Base-by-base conservation (phyloP, 2,113 vertebrate species). In the Solenodon paradoxus region DNA sequence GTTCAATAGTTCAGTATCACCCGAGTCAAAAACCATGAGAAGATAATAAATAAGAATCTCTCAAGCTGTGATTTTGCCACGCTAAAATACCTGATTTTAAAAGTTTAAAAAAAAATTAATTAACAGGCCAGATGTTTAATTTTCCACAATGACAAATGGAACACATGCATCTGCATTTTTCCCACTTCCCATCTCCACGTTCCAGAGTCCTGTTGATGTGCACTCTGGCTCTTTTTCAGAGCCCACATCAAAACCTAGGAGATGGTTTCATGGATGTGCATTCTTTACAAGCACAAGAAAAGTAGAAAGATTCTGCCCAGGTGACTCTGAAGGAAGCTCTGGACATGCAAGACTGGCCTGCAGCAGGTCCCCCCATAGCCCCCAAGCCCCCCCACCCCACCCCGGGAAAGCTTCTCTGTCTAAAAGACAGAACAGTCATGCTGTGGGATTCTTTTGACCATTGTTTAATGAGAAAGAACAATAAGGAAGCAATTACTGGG, bases 381-480 rank as follows among this genome's bases (percentile, higher is more conserved):
- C n/a, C n/a, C n/a, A n/a, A n/a, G n/a, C n/a, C n/a, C n/a, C n/a
- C n/a, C n/a, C n/a, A n/a, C n/a, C n/a, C n/a, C n/a, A n/a, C n/a
- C n/a, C n/a, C n/a, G 35, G 55, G 40, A 40, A 78, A 8, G 53
- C n/a, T n/a, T 49, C 61, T 78, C 17, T 79, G 28, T 75, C 35
- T 64, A 1, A 72, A 90, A 82, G 12, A 22, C n/a, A 40, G 26
- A 79, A 15, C 32, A 38, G 28, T 15, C 63, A 32, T 64, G 45
- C 66, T 35, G 19, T 20, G 22, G 51, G 74, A n/a, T 57, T 88
- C 55, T 19, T 66, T n/a, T 42, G 38, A 88, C 64, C 61, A 71
- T 75, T 12, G 80, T 63, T 96, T 95, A 69, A 92, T 75, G 75
- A 90, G 35, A 72, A 95, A 90, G 72, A 88, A 83, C 32, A 86